Conservation (phyloP, 2,888 invertebrate species). For the Euzetes globulus region DNA sequence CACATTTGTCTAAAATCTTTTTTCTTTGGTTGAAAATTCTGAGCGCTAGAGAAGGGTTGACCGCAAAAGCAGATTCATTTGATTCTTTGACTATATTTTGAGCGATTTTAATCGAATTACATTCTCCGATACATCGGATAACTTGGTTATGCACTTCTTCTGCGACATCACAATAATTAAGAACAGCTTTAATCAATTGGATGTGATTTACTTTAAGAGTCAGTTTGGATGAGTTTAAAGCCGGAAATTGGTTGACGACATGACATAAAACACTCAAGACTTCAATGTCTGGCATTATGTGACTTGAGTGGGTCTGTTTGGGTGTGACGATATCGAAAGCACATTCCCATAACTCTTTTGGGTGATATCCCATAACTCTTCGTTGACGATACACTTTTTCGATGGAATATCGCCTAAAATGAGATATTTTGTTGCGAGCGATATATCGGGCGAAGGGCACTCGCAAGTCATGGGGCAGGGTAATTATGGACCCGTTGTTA, state of each 20-base stretch:
- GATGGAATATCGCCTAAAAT: constrained; percentile 61
- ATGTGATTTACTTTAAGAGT: constrained; percentile 70
- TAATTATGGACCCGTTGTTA: constrained; percentile 71
- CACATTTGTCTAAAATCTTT: constrained; percentile 9
- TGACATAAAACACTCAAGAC: constrained; percentile 68
- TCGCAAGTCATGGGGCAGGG: constrained; percentile 74
- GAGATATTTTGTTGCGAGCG: constrained; percentile 60
- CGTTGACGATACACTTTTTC: constrained; percentile 78
- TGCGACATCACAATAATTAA: constrained; percentile 71
- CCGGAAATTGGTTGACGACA: constrained; percentile 61
- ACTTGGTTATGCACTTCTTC: constrained; percentile 48
- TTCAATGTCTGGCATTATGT: constrained; percentile 68
- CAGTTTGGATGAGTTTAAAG: constrained; percentile 46
- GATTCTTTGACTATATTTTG: constrained; percentile 24
- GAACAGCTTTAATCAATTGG: constrained; percentile 63
- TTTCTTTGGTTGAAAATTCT: constrained; percentile 27
- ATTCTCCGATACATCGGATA: constrained; percentile 35
- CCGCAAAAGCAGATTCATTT: constrained; percentile 6
- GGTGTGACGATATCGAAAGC: constrained; percentile 87
- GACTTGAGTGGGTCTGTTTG: constrained; percentile 44
- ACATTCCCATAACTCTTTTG: constrained; percentile 78
- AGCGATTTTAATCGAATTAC: neutral
- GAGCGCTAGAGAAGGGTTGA: neutral
- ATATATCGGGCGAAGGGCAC: constrained; percentile 72
- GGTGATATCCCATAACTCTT: constrained; percentile 64